These are phyloP conservation scores for Bombus waltoni DNA, from an alignment of 1,140 invertebrate species.

Conservation along the genomic window DNA sequence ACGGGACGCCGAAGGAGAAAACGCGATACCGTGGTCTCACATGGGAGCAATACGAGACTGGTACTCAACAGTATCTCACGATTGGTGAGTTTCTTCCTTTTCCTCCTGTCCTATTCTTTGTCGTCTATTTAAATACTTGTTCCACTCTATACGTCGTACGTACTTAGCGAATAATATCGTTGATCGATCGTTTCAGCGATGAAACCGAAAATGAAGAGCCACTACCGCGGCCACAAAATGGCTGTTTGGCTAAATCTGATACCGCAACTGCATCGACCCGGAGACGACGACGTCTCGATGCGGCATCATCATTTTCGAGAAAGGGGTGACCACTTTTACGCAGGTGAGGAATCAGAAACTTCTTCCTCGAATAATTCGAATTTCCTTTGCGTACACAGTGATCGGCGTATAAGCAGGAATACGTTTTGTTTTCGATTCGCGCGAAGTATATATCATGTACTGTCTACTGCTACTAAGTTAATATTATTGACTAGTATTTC, in stretches of 20 bases:
- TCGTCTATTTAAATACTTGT: background rate
- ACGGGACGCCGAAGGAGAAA: slow-evolving; percentile 84
- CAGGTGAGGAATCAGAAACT: slow-evolving; percentile 81
- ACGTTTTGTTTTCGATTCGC: no score
- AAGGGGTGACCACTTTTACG: slow-evolving; percentile 88
- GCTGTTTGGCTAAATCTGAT: slow-evolving; percentile 96
- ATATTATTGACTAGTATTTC: no score
- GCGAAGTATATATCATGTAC: no score
- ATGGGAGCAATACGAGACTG: slow-evolving; percentile 90
- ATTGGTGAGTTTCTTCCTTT: slow-evolving; percentile 84
- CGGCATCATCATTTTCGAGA: slow-evolving; percentile 91
- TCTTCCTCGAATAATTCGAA: background rate
- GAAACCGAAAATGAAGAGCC: slow-evolving; percentile 89
- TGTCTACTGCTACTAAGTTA: no score
- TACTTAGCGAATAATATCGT: accelerated
- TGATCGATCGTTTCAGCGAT: slow-evolving; percentile 83
- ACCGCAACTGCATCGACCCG: slow-evolving; percentile 92
- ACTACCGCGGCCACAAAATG: slow-evolving; percentile 95
- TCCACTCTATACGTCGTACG: accelerated
- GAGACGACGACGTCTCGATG: slow-evolving; percentile 88
- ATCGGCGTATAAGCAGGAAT: no score
- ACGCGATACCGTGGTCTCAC: slow-evolving; percentile 84
- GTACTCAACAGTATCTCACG: slow-evolving; percentile 89
- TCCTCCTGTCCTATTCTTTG: background rate
- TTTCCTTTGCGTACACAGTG: background rate